Evolutionary conservation across 2,113 vertebrate species (phyloP), one percentile per base, ranked within the genome.

Genomic region (Neodontobutis hainanensis): DNA sequence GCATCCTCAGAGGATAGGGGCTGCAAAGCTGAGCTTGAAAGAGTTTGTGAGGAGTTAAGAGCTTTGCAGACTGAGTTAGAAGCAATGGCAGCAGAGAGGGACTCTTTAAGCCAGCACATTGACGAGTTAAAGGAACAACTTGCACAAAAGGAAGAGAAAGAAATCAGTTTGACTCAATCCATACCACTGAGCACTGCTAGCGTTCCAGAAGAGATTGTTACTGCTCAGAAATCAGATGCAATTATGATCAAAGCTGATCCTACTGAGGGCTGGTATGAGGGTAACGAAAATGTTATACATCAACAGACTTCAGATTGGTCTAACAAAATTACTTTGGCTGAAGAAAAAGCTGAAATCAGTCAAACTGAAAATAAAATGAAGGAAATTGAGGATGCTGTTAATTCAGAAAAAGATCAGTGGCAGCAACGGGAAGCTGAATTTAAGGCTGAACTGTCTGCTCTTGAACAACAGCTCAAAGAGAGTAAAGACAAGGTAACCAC

Each of bases 81-180:
- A 1, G 44, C 69, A 16, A 35, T 77, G 1, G 53, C 59, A n/a
- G 56, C 68, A 64, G 84, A 92, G 61, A 87, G 75, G 72, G 82
- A 86, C 53, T 81, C 73, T 48, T 78, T 90, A 35, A 75, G 75
- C 67, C 85, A 79, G 43, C 68, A 89, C 51, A 83, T 88, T 8
- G 80, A 75, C 45, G 42, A 87, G 4, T 60, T 92, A 83, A 93
- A 38, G 76, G 83, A 82, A 4, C 71, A 92, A 73, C 83, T 94
- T 64, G 58, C 55, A 27, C 82, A 81, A 67, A 87, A 55, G 67
- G 80, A 8, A 77, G 88, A 78, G 87, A 81, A 69, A 82, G 62
- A 83, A 9, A 46, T 71, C 9, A 47, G 49, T 19, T 61, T 68
- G 81, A 81, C 11, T 52, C 19, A 60, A 5, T 27, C 59, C 35